Percentiles rank a stretch among this genome's conserved stretches.
These are phyloP conservation scores for Heliconius nattereri DNA, from an alignment of 1,140 invertebrate genomes.

Conservation along the genomic window DNA sequence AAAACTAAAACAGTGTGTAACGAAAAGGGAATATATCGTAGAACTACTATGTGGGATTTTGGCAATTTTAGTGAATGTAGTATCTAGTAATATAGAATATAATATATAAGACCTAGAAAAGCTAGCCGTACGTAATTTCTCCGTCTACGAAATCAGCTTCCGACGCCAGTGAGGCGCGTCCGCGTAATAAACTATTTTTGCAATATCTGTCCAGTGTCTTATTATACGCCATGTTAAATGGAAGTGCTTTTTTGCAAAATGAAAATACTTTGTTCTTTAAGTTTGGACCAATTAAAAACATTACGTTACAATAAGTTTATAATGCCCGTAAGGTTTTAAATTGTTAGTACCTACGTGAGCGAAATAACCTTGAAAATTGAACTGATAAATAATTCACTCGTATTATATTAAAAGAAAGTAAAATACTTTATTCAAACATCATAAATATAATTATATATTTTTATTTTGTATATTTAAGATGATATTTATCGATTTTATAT, in stretches of 20 bases:
- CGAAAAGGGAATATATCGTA: not conserved
- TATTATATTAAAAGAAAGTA: too few species aligned
- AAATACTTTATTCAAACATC: too few species aligned
- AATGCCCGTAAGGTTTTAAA: not conserved
- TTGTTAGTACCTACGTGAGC: not conserved
- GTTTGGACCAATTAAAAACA: conserved; percentile 3
- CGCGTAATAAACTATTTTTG: conserved; percentile 65
- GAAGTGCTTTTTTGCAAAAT: conserved; percentile 42
- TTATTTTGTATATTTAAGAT: too few species aligned
- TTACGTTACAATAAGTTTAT: not conserved
- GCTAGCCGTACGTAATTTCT: conserved; percentile 44
- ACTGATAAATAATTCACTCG: too few species aligned
- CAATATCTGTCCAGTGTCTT: conserved; percentile 61
- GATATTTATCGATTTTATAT: too few species aligned
- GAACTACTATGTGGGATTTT: conserved; percentile 15
- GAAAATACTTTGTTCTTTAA: conserved; percentile 19
- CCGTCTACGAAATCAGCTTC: conserved; percentile 52
- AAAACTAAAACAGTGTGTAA: not conserved
- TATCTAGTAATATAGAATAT: conserved; percentile 15
- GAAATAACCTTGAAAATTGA: not conserved
- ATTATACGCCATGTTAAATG: conserved; percentile 57
- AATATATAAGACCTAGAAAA: conserved; percentile 33
- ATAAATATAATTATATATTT: too few species aligned
- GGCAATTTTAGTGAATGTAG: conserved; percentile 27
- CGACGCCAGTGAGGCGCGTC: conserved; percentile 65